These are phyloP conservation scores for Denticeps clupeoides DNA, from an alignment of 2,797 vertebrate genomes.

Conservation along the genomic window DNA sequence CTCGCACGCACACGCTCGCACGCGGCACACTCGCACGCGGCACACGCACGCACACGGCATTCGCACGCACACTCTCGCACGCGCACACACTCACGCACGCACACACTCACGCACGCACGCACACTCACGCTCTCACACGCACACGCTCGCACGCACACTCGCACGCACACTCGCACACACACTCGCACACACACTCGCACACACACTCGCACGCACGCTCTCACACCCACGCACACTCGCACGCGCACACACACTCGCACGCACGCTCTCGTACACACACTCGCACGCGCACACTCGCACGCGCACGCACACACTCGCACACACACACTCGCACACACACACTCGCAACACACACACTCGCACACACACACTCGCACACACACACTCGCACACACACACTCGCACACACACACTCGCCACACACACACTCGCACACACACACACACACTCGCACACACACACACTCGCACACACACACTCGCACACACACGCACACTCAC, in stretches of 20 bases:
- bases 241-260: neutral
- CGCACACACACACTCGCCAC: neutral
- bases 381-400: neutral
- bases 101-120: neutral
- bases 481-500: neutral
- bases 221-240: neutral
- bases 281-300: neutral
- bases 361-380: neutral
- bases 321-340: neutral
- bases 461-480: neutral
- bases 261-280: neutral
- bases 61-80: no score
- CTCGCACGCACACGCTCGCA: neutral
- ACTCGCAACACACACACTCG: neutral
- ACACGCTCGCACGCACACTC: neutral
- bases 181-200: conserved; percentile 36
- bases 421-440: conserved; percentile 42
- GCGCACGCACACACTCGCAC: no score
- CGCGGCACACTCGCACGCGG: neutral
- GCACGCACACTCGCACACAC: conserved; percentile 10
- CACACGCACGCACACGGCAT: neutral
- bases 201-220: neutral
- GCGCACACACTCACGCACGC: neutral
- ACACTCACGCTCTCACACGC: neutral
- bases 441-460: neutral